Evolutionary conservation across 92 coral and sea anemone genomes (phyloP), one percentile per base, ranked within the genome.

Genomic region (Phenganax subtilis): DNA sequence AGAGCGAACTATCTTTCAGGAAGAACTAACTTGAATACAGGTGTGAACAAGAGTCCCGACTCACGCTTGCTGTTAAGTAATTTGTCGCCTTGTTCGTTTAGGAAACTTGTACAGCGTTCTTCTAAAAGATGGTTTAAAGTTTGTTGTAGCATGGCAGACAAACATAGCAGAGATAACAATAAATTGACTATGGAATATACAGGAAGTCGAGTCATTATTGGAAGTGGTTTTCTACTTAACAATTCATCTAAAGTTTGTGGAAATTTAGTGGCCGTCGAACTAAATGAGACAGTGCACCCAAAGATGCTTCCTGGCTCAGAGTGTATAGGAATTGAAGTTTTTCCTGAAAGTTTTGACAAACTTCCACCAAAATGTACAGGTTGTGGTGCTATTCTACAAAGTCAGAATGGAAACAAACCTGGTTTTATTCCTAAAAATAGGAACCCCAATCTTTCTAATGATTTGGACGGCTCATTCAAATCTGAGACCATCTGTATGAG

Each of bases 301-400:
- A 29, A 11, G 27, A 75, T 57, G 27, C 15, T 10, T 3, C 73
- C 59, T 8, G n/a, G 17, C 16, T 8, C 56, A 2, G 80, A 72
- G n/a, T 81, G 64, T 27, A 57, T 85, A 15, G 84, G 81, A 58
- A 73, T 84, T 70, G 80, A 84, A 71, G 88, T 87, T 10, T 86
- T 61, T 44, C 94, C 94, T 8, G 88, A 90, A 31, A 86, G 70
- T 44, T 88, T 90, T 86, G 94, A 90, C 60, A n/a, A 60, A 56
- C 81, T 87, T 15, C 84, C 90, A 10, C 93, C 97, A 16, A 93
- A 86, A 76, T 94, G 98, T 56, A 68, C 85, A 10, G 98, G 98
- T 29, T 94, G 98, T 83, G 98, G 98, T 30, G 84, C 92, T 55
- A 76, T 92, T 56, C 91, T 94, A n/a, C 98, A 94, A 75, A 94